Evolutionary conservation across 2,888 invertebrate genomes (phyloP), one percentile per base, ranked within the genome.

Genomic region (Hirtodrosophila histrioides): DNA sequence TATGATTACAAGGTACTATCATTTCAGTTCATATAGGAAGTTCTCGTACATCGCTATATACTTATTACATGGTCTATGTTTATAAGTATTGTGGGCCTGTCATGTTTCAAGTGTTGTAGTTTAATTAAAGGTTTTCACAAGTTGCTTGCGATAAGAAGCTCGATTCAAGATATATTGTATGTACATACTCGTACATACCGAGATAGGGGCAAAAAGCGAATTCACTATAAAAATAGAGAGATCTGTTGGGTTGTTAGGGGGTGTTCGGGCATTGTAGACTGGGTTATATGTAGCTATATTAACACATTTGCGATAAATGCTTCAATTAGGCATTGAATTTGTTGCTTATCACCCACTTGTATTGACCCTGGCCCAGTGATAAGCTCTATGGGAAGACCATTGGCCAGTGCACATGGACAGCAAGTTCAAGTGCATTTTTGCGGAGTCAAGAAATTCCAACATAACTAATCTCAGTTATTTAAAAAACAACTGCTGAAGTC

Each of bases 291-390:
- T 6, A 46, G 37, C 27, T 45, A n/a, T 24, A 40, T 36, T 58
- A 66, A 67, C 70, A 66, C 54, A 65, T 70, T 69, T 53, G 51
- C 51, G 37, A 1, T 31, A 60, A 54, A 65, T 78, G 78, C 83
- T 78, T 74, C 9, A 31, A 74, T 74, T 78, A 67, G 57, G 48
- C 64, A 75, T 62, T 65, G 61, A 64, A 45, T 60, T 37, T 12
- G 29, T 27, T 55, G 54, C 46, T 73, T 78, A 79, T 78, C 79
- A 46, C 17, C 11, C 65, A 63, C 63, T 57, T 64, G 53, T 67
- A 29, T 51, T 76, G 73, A 70, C 70, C 76, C 63, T 60, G 67
- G 66, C 74, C 74, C 76, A 58, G 72, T 68, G 82, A 79, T 82
- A 75, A 73, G 48, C 35, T 8, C 35, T 2, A 11, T 74, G 73